Percentiles rank a stretch among this genome's conserved stretches.
Evolutionary conservation across 2,113 vertebrate species (phyloP).

Genomic region (Cheilinus undulatus): DNA sequence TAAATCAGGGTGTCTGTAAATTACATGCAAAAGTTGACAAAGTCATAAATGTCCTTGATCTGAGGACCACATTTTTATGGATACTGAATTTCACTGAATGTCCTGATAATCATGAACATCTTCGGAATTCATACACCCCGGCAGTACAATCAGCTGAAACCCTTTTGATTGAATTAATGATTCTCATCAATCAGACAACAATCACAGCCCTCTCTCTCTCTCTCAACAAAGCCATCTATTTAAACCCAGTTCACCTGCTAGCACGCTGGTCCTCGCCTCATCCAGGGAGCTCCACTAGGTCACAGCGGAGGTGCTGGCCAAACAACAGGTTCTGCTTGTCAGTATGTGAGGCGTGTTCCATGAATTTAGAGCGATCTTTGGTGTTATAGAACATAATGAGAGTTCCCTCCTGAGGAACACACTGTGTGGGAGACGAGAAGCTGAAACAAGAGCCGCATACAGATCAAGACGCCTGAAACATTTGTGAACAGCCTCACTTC

Average conservation of each 20-base stretch:
- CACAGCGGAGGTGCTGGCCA: neutral
- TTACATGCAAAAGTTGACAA: too few species aligned
- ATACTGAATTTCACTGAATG: too few species aligned
- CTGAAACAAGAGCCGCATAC: conserved; percentile 55
- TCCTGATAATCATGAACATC: too few species aligned
- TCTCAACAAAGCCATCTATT: neutral
- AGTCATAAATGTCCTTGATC: too few species aligned
- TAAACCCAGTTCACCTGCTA: neutral
- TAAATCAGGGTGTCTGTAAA: too few species aligned
- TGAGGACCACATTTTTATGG: too few species aligned
- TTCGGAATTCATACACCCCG: too few species aligned
- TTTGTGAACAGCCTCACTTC: conserved; percentile 59
- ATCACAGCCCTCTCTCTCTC: neutral
- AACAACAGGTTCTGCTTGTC: neutral
- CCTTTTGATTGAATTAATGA: too few species aligned
- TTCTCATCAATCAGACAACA: neutral
- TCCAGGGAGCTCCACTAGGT: neutral
- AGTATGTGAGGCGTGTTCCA: conserved; percentile 8
- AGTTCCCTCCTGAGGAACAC: conserved; percentile 36
- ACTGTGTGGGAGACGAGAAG: conserved; percentile 42
- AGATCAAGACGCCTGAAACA: conserved; percentile 61
- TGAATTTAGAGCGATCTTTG: conserved; percentile 36
- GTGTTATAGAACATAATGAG: conserved; percentile 55
- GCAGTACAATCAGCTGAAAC: too few species aligned
- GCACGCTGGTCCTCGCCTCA: neutral